Percentiles rank a stretch among this genome's conserved stretches.
phyloP scores from a whole-genome alignment of 2,888 invertebrate genomes.

The Lepetodrilus schrolli region DNA sequence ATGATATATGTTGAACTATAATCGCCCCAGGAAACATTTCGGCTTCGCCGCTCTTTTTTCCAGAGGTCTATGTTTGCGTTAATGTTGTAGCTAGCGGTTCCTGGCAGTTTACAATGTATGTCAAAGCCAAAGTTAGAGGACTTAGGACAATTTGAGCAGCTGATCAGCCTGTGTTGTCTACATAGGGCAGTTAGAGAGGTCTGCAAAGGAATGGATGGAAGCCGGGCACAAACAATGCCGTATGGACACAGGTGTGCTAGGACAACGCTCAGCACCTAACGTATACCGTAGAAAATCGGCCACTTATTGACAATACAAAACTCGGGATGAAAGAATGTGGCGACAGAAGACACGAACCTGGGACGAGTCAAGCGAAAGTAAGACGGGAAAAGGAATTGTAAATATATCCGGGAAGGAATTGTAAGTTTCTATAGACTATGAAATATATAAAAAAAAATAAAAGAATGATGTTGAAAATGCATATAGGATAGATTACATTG shows the following conservation, averaged over 20 bases:
- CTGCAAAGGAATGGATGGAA: background rate
- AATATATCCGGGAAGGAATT: background rate
- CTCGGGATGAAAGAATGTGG: conserved; percentile 2
- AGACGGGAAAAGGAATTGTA: background rate
- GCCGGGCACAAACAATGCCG: background rate
- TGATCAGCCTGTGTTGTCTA: conserved; percentile 13
- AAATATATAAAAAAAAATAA: too few species aligned
- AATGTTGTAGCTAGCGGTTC: too few species aligned
- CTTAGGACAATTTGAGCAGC: conserved; percentile 18
- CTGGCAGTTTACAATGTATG: background rate
- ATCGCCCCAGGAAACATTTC: too few species aligned
- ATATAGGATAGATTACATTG: too few species aligned
- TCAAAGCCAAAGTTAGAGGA: conserved; percentile 12
- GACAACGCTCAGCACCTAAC: background rate
- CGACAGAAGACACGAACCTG: background rate
- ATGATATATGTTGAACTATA: too few species aligned
- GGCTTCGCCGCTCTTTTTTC: too few species aligned
- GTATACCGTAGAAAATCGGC: conserved; percentile 14
- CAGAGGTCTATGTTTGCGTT: too few species aligned
- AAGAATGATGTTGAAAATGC: conserved; percentile 1
- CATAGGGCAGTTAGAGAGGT: background rate
- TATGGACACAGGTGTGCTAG: conserved; percentile 3
- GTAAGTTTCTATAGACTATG: conserved; percentile 9
- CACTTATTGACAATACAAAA: conserved; percentile 16
- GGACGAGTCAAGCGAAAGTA: background rate